These are phyloP conservation scores for Crax fasciolata DNA, from an alignment of 2,797 vertebrate species.

Conservation along the genomic window DNA sequence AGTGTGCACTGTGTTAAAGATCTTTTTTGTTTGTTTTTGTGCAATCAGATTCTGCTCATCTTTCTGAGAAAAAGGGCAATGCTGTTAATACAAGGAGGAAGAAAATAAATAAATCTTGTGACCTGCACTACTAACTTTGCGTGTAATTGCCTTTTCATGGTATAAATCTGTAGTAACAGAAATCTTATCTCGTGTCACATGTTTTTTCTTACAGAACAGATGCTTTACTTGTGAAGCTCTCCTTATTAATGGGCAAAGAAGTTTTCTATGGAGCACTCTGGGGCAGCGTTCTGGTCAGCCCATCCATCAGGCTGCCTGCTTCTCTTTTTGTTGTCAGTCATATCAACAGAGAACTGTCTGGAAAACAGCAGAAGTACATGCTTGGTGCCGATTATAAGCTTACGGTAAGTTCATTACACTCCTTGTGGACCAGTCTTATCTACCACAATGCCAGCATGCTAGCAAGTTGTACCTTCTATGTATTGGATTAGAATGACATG, in stretches of 20 bases:
- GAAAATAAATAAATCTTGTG: background rate
- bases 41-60: background rate
- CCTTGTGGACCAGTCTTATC: background rate
- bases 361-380: constrained; percentile 90
- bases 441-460: background rate
- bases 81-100: background rate
- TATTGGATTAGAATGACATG: background rate
- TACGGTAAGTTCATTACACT: constrained; percentile 84
- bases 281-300: constrained; percentile 91
- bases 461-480: background rate
- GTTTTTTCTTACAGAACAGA: constrained; percentile 87
- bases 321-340: constrained; percentile 93
- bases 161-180: background rate
- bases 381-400: constrained; percentile 89
- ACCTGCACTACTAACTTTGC: background rate
- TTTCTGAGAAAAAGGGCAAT: background rate
- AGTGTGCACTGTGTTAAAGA: background rate
- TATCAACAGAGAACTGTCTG: constrained; percentile 86
- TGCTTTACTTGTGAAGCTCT: constrained; percentile 89
- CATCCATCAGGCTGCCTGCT: constrained; percentile 91
- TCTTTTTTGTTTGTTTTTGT: background rate
- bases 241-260: constrained; percentile 91
- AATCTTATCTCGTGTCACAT: background rate
- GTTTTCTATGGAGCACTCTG: constrained; percentile 93
- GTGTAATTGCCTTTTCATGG: background rate